Evolutionary conservation across 2,888 invertebrate species (phyloP), one percentile per base, ranked within the genome.

Genomic region (Hypolimnas misippus): DNA sequence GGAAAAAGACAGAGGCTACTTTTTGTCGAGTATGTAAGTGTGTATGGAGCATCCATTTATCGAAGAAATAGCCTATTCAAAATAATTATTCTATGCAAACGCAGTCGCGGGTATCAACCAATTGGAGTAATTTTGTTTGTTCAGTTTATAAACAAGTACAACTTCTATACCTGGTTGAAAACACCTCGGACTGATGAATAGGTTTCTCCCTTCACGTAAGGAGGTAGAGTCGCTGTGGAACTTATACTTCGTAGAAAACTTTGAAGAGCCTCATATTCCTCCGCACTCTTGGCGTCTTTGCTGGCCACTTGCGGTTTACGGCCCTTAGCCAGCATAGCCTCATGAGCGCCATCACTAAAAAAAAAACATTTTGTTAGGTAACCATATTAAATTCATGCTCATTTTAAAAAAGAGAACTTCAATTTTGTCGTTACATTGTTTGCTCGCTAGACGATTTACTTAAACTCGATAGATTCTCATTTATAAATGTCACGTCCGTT

Each of bases 161-260:
- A 52, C 4, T 12, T 38, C 25, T 64, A 63, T 72, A 92, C 92
- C 86, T 92, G 92, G 67, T 92, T 91, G n/a, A 92, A 78, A 1
- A 92, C 91, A 12, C 92, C 92, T 59, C 81, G 81, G 0, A 74
- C 72, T 0, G 92, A 91, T 0, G 92, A 92, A 70, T 89, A 92
- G 0, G 87, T 88, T 68, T 92, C 92, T 29, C 92, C 92, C 68
- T 92, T 92, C 16, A 90, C 88, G 68, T 92, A 90, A 1, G 90
- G 91, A 3, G 92, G 92, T 29, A 92, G 79, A 0, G 92, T 92
- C 53, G 92, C 92, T 0, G 92, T 92, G 14, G 92, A 92, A 67
- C 92, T 92, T 75, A 92, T 90, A 71, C 91, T 92, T 60, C 91
- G 87, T 0, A 92, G 81, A 67, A 92, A 92, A 68, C 88, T 87